A percentile compares a stretch with the other conserved stretches of the same genome.
Evolutionary conservation across 2,888 invertebrate species (phyloP).

Genomic region (Lithophane ornitopus): DNA sequence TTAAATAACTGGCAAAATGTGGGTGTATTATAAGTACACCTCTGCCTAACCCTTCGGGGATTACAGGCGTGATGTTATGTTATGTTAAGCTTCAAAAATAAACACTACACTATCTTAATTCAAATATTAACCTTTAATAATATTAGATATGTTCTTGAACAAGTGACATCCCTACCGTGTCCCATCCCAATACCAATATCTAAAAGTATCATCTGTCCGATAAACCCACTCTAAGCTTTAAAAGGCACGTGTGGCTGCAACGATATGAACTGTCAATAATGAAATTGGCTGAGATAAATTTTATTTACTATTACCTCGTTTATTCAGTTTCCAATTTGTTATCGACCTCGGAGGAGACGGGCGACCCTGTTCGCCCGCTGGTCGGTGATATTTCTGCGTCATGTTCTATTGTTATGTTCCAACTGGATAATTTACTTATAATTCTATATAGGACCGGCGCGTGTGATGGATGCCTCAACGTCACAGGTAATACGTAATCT

Average conservation of each 20-base stretch:
- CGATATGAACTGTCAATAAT: constrained; percentile 72
- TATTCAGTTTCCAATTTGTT: constrained; percentile 80
- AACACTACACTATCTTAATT: background rate
- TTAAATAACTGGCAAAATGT: too few relatives aligned
- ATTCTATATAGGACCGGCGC: constrained; percentile 52
- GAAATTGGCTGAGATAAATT: constrained; percentile 77
- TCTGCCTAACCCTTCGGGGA: too few relatives aligned
- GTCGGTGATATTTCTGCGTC: constrained; percentile 80
- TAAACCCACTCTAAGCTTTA: constrained; percentile 51
- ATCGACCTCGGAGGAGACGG: constrained; percentile 64
- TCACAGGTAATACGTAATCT: constrained; percentile 44
- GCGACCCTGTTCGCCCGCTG: constrained; percentile 54
- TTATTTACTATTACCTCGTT: constrained; percentile 78
- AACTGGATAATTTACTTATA: constrained; percentile 72
- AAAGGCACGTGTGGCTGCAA: constrained; percentile 53
- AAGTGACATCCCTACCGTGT: constrained; percentile 3
- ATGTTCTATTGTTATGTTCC: constrained; percentile 73
- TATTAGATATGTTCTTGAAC: constrained; percentile 2
- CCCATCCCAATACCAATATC: constrained; percentile 43
- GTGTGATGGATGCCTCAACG: constrained; percentile 52
- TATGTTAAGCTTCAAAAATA: background rate
- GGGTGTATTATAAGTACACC: too few relatives aligned
- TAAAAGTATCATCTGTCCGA: constrained; percentile 56
- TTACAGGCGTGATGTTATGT: too few relatives aligned
- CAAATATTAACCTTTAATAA: constrained; percentile 27